Base-by-base conservation (phyloP, 2,113 vertebrate genomes). In the Chlamydotis undulata region DNA sequence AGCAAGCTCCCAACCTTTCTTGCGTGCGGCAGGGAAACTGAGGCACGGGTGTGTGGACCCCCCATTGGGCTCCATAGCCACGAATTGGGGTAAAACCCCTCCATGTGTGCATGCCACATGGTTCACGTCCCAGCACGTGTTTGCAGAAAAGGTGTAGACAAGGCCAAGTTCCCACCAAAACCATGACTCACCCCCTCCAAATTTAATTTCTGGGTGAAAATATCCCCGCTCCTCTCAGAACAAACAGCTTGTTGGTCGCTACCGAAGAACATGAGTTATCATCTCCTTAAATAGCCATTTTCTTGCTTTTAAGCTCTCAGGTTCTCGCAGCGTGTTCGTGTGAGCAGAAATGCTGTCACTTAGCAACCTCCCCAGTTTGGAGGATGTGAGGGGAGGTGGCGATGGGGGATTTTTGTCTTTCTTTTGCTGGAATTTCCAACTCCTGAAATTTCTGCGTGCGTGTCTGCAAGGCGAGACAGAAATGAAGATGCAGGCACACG, bases 51-150 rank as follows among this genome's bases (percentile, higher is more conserved):
- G 17, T 5, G 1, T 12, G 21, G 41, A 12, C 25, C 13, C 6
- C 14, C 25, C 33, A 4, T 5, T 25, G 31, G 9, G 45, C 14
- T 70, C 39, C 0, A 0, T 14, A 19, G 56, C 9, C 22, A 57
- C 14, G 26, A 35, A 35, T 1, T 1, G 31, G 60, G 50, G 19
- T 68, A 56, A 56, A 53, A 14, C 2, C 4, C 5, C 16, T 1
- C 1, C 0, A 3, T 18, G 13, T 1, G 1, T 12, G 33, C 0
- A 2, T 7, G 25, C 52, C 57, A 2, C 28, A 3, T 0, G 0
- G 14, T 29, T 25, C 50, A 18, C 1, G 2, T 18, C 68, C 52
- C 47, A 23, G 31, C 17, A 13, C 3, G 26, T 14, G 23, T 29
- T 19, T 53, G 50, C 31, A 88, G 49, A 33, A 31, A 37, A 28